phyloP scores from a whole-genome alignment of 2,888 invertebrate species.

The Drosophila algonquin region DNA sequence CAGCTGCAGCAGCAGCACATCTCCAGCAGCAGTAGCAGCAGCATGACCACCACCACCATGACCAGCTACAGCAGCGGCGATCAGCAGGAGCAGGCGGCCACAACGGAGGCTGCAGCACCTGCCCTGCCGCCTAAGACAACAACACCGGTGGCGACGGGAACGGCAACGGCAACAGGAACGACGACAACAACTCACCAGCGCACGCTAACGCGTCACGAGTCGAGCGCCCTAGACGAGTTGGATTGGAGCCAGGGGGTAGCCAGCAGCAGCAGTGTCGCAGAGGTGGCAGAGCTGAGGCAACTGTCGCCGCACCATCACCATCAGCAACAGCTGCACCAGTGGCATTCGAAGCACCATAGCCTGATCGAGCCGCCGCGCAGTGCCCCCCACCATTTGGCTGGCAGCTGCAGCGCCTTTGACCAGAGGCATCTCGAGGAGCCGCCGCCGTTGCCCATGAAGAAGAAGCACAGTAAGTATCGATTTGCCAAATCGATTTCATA shows the following conservation, averaged over 20 bases:
- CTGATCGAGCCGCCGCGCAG: conserved; percentile 80
- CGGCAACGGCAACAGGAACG: not conserved
- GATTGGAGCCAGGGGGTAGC: conserved; percentile 80
- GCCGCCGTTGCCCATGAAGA: conserved; percentile 96
- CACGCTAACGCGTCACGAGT: conserved; percentile 87
- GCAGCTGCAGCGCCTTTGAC: conserved; percentile 67
- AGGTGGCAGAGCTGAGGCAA: conserved; percentile 84
- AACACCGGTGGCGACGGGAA: not conserved
- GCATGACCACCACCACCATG: conserved; percentile 29
- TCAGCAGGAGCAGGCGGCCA: conserved; percentile 35
- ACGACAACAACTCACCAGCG: conserved; percentile 14
- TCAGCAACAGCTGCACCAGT: conserved; percentile 69
- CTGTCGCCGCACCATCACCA: conserved; percentile 62
- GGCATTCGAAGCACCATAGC: conserved; percentile 84
- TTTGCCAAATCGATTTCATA: conserved; percentile 42
- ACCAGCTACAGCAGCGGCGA: conserved; percentile 36
- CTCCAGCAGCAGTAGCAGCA: conserved; percentile 31
- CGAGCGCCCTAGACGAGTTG: conserved; percentile 85
- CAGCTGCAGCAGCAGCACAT: conserved; percentile 27
- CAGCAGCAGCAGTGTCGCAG: conserved; percentile 28
- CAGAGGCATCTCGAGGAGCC: conserved; percentile 87
- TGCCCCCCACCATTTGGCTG: conserved; percentile 52
- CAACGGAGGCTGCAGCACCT: conserved; percentile 55
- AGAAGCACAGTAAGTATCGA: conserved; percentile 95
- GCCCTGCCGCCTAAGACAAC: conserved; percentile 67